Percentiles rank a stretch among this genome's conserved stretches.
Evolutionary conservation across 2,113 vertebrate genomes (phyloP).

Genomic region (Leuciscus idus): DNA sequence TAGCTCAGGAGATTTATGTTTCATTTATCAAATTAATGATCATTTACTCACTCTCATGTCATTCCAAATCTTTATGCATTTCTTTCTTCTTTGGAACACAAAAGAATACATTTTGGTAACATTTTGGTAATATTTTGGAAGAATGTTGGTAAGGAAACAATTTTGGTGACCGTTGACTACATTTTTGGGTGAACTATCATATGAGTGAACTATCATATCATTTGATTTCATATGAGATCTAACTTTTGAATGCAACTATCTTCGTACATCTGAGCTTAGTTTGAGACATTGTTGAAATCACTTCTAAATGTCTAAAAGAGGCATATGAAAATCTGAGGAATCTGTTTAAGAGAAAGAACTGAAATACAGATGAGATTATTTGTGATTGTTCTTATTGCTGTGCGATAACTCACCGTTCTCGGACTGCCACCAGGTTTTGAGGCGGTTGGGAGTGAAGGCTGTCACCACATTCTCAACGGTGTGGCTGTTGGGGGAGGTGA

Average conservation of each 20-base stretch:
- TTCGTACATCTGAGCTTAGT: background rate
- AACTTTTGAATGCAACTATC: background rate
- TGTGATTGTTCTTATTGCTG: background rate
- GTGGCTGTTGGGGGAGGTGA: constrained; percentile 82
- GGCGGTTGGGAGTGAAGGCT: constrained; percentile 89
- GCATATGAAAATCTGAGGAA: background rate
- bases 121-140: background rate
- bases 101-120: background rate
- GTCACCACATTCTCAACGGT: constrained; percentile 94
- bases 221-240: background rate
- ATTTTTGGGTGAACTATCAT: background rate
- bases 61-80: background rate
- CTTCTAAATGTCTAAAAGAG: background rate
- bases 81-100: background rate
- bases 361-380: background rate
- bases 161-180: background rate
- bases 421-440: constrained; percentile 98
- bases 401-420: constrained; percentile 83
- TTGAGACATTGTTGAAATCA: background rate
- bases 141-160: background rate
- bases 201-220: too few species aligned
- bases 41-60: background rate
- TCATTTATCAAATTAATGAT: background rate
- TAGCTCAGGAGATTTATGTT: background rate
- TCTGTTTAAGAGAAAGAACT: background rate